Conservation (phyloP, 2,113 vertebrate genomes). For the Semnornis frantzii region DNA sequence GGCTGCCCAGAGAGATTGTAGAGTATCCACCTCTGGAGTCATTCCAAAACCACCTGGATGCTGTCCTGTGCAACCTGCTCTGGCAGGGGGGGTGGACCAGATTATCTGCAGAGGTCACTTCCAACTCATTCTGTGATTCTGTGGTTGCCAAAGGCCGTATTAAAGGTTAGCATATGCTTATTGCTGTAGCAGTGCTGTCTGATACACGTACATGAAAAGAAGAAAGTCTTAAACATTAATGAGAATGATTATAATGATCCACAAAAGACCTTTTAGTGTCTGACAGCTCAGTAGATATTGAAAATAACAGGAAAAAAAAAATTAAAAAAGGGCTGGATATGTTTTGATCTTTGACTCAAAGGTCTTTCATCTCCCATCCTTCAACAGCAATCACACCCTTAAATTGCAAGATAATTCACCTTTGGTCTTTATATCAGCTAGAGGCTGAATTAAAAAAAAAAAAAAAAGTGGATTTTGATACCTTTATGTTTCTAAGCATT, state of each 20-base stretch:
- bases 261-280: neutral
- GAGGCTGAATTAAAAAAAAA: neutral
- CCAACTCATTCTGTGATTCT: no score
- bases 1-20: no score
- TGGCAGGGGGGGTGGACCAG: no score
- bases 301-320: neutral
- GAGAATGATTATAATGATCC: neutral
- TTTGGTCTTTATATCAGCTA: neutral
- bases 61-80: no score
- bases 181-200: neutral
- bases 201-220: neutral
- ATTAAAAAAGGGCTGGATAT: no score
- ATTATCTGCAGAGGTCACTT: no score
- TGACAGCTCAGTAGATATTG: neutral
- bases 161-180: neutral
- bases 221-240: neutral
- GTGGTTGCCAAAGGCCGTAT: neutral
- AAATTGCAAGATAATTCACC: neutral
- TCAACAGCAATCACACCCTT: neutral
- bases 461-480: fast-evolving
- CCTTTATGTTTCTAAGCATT: neutral
- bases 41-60: no score
- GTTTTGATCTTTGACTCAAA: neutral
- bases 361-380: neutral
- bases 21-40: no score